Base-by-base conservation (phyloP, 2,113 vertebrate genomes). In the Poeciliopsis occidentalis region DNA sequence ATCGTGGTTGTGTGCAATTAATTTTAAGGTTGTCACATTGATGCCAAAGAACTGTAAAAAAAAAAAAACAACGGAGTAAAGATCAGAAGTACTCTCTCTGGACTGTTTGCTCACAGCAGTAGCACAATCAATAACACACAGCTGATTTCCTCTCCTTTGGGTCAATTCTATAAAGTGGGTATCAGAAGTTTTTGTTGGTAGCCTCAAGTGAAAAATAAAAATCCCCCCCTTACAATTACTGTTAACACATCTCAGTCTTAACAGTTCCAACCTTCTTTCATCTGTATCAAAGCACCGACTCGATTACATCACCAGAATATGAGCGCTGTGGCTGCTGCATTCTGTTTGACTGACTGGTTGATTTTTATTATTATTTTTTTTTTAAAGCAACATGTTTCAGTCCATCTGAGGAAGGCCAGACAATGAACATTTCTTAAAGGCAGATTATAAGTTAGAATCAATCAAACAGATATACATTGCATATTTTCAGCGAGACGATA, bases 61-160 rank as follows among this genome's bases (percentile, higher is more conserved):
- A 8, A 34, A 34, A 34, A 34, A 8, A 34, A 30, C 29, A 19
- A 32, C 32, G 57, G 12, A 31, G 62, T 54, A 39, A 62, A 87
- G 75, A 64, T 8, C 44, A 24, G 34, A 57, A 73, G 69, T 32
- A 64, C 72, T 68, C 82, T 65, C 68, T 10, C 0, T 62, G 34
- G 34, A 71, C 44, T 73, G 27, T 83, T 84, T 73, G 27, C 39
- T 61, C 71, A 76, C 69, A 75, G 22, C 79, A 60, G 70, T 75
- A 81, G 69, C 61, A 70, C 10, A 82, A 90, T 90, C 80, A 84
- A 86, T 89, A 85, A 78, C 72, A 76, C 54, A 68, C 61, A 76
- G 67, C 63, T 68, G 77, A 87, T 83, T 84, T 75, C 68, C 30
- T 60, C 64, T 87, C 79, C 60, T 84, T 78, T 73, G 78, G 77